Evolutionary conservation across 2,113 vertebrate genomes (phyloP), one percentile per base, ranked within the genome.

Genomic region (Chloebia gouldiae): DNA sequence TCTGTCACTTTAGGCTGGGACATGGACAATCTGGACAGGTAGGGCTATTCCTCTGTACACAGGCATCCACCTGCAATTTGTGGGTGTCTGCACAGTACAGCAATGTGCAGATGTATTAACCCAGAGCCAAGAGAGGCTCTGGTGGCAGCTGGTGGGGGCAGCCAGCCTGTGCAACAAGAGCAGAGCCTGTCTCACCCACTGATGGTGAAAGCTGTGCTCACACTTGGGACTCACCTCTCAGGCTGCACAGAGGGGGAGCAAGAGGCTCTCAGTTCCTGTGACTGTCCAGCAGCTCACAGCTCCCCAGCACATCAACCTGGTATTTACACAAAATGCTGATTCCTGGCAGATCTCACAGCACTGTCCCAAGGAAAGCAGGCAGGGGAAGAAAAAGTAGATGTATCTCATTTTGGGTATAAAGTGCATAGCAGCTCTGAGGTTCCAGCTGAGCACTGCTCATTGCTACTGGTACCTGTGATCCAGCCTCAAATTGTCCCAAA

Each of bases 311-410:
- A 61, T 23, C 39, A 81, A 25, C 50, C 24, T 5, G 5, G 3
- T 33, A 4, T 35, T 35, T 71, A 63, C 70, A 57, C 25, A 18
- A 39, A 56, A 19, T 25, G n/a, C 49, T 35, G 54, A 16, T 44
- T 47, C 37, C 3, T 0, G 9, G 39, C 4, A 2, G 33, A 50
- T 28, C 57, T 71, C 80, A 14, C 57, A 68, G 49, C 30, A 33
- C 37, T 0, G 0, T 35, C 40, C 18, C 3, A 14, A 24, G 27
- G 35, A 80, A 56, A 69, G 45, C 20, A 60, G 20, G 14, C 11
- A 35, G 53, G 31, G 0, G 53, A 60, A 35, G 15, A 54, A 39
- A 39, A 47, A 27, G 12, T 7, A 40, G 22, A 54, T 44, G 35
- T 84, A 33, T 30, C 47, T 30, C 53, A 6, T 71, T 81, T 85